Evolutionary conservation across 2,797 vertebrate species (phyloP).

Genomic region (Melanotaenia pygmaea): DNA sequence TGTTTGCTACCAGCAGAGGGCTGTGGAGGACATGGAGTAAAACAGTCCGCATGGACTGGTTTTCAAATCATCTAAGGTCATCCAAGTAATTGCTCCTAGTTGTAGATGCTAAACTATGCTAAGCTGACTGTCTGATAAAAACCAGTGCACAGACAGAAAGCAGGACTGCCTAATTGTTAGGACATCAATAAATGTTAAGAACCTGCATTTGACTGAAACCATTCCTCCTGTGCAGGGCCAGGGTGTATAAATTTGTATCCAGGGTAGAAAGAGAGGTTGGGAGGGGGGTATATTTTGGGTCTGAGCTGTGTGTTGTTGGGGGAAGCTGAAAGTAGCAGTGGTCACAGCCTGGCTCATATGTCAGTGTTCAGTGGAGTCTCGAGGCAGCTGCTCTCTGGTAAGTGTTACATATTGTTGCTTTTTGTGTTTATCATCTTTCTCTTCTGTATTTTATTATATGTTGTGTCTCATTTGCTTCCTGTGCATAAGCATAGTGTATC

Average conservation of each 20-base stretch:
- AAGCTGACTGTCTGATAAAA: not conserved
- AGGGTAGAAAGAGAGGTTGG: slow-evolving; percentile 51
- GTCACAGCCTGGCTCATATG: slow-evolving; percentile 71
- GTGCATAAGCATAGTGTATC: not conserved
- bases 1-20: too few species aligned
- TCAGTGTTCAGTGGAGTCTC: slow-evolving; percentile 67
- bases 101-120: not conserved
- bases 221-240: slow-evolving; percentile 7
- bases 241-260: slow-evolving; percentile 66
- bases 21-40: too few species aligned
- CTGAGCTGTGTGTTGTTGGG: slow-evolving; percentile 42
- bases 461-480: slow-evolving; percentile 35
- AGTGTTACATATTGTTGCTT: slow-evolving; percentile 60
- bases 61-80: too few species aligned
- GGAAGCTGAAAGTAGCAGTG: slow-evolving; percentile 30
- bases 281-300: slow-evolving; percentile 74
- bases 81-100: not conserved
- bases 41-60: too few species aligned
- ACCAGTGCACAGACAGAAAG: not conserved
- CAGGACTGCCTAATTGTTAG: not conserved
- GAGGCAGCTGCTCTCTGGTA: slow-evolving; percentile 81
- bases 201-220: not conserved
- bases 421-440: slow-evolving; percentile 23
- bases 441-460: slow-evolving; percentile 33
- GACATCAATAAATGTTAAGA: not conserved